These are phyloP conservation scores for Diogma glabrata DNA, from an alignment of 2,888 invertebrate species.

Conservation along the genomic window DNA sequence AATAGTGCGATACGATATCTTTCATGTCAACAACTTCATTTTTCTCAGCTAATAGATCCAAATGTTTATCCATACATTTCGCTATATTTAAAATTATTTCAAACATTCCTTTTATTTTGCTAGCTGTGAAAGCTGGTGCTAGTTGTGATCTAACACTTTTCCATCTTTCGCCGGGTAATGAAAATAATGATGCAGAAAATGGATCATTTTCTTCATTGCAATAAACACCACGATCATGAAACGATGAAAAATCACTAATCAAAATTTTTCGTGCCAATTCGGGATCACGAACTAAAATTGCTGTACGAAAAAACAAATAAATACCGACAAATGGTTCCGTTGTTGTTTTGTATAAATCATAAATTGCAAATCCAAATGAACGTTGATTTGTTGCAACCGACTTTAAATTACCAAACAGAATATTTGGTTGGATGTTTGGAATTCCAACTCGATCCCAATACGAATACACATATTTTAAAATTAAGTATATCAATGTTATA, in stretches of 20 bases:
- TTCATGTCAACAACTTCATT: slow-evolving; percentile 39
- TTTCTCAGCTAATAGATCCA: slow-evolving; percentile 28
- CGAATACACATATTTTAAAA: slow-evolving; percentile 23
- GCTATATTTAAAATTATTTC: slow-evolving; percentile 45
- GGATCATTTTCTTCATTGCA: slow-evolving; percentile 48
- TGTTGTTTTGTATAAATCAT: slow-evolving; percentile 41
- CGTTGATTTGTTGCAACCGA: slow-evolving; percentile 42
- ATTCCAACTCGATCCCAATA: slow-evolving; percentile 49
- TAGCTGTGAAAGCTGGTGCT: slow-evolving; percentile 54
- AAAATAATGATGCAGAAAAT: slow-evolving; percentile 47
- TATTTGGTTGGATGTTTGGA: slow-evolving; percentile 41
- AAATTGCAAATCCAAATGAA: slow-evolving; percentile 49
- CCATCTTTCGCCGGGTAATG: slow-evolving; percentile 47
- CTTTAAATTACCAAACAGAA: slow-evolving; percentile 51
- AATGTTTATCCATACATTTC: slow-evolving; percentile 38
- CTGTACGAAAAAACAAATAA: slow-evolving; percentile 49
- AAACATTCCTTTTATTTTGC: slow-evolving; percentile 54
- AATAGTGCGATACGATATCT: slow-evolving; percentile 25
- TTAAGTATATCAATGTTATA: slow-evolving; percentile 3
- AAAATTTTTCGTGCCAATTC: slow-evolving; percentile 47
- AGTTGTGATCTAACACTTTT: slow-evolving; percentile 47
- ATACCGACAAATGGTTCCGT: slow-evolving; percentile 39
- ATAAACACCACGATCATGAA: slow-evolving; percentile 52
- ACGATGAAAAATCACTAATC: slow-evolving; percentile 49
- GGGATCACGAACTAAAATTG: slow-evolving; percentile 48